phyloP scores from a whole-genome alignment of 2,797 vertebrate species.

The Myotis findleyi region DNA sequence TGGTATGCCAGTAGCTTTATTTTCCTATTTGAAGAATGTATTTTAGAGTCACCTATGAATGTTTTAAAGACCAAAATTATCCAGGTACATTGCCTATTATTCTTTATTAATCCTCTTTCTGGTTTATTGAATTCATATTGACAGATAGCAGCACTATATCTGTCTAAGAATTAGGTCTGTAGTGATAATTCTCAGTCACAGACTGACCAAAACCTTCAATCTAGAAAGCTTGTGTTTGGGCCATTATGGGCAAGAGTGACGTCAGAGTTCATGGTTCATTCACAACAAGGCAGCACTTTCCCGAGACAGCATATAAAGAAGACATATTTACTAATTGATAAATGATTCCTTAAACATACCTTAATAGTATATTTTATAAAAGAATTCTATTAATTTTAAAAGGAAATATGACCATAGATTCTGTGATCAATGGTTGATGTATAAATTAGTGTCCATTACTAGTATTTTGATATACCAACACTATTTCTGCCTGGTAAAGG shows the following conservation, averaged over 20 bases:
- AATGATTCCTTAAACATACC: not conserved
- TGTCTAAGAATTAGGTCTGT: not conserved
- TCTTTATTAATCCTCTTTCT: not conserved
- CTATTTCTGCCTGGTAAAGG: not conserved
- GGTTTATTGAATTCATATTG: not conserved
- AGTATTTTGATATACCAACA: not conserved
- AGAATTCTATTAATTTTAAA: slow-evolving; percentile 35
- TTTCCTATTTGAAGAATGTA: not conserved
- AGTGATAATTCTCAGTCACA: not conserved
- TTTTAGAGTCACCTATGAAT: not conserved
- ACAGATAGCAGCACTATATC: not conserved
- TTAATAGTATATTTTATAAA: not conserved
- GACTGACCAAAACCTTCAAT: not conserved
- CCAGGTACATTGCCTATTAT: not conserved
- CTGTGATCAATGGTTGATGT: not conserved
- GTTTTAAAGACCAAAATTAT: slow-evolving; percentile 14
- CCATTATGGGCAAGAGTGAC: not conserved
- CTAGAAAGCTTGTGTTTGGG: not conserved
- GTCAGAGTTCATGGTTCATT: not conserved
- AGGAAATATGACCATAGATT: not conserved
- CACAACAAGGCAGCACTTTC: not conserved
- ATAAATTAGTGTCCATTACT: not conserved
- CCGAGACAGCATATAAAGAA: not conserved
- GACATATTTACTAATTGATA: not conserved
- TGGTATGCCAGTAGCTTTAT: not conserved